Evolutionary conservation across 1,140 invertebrate genomes (phyloP).

Genomic region (Heliconius eleuchia): DNA sequence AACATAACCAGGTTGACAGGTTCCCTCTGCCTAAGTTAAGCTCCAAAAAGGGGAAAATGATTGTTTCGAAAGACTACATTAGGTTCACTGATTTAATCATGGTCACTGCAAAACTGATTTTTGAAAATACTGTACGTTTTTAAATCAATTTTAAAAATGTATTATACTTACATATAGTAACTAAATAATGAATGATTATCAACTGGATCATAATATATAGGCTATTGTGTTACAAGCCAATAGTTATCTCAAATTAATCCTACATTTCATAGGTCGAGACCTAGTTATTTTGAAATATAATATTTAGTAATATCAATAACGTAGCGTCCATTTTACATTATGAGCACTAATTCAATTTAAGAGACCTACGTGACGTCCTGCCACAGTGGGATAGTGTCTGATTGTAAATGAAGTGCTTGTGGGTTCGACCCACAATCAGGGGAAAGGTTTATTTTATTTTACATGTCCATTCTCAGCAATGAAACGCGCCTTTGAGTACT

Average conservation of each 20-base stretch:
- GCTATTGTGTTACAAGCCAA: constrained; percentile 38
- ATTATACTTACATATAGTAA: not conserved
- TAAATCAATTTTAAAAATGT: not conserved
- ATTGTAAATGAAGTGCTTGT: not conserved
- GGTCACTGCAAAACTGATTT: not conserved
- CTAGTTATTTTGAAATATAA: constrained; percentile 35
- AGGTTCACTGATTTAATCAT: not conserved
- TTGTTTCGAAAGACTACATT: too few relatives aligned
- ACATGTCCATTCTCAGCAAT: not conserved
- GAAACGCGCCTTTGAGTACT: too few relatives aligned
- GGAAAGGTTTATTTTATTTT: not conserved
- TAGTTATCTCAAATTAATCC: constrained; percentile 37
- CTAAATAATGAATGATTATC: not conserved
- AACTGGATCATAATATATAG: constrained; percentile 13
- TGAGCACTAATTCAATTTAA: constrained; percentile 3
- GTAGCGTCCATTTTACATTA: constrained; percentile 14
- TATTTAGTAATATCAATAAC: constrained; percentile 29
- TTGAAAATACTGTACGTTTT: not conserved
- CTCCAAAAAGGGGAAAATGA: too few relatives aligned
- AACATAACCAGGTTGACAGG: too few relatives aligned
- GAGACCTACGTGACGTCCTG: not conserved
- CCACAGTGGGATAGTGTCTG: not conserved
- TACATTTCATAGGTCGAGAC: constrained; percentile 38
- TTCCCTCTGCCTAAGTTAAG: too few relatives aligned
- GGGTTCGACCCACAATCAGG: not conserved